Base-by-base conservation (phyloP, 2,113 vertebrate genomes). In the Seriola quinqueradiata region DNA sequence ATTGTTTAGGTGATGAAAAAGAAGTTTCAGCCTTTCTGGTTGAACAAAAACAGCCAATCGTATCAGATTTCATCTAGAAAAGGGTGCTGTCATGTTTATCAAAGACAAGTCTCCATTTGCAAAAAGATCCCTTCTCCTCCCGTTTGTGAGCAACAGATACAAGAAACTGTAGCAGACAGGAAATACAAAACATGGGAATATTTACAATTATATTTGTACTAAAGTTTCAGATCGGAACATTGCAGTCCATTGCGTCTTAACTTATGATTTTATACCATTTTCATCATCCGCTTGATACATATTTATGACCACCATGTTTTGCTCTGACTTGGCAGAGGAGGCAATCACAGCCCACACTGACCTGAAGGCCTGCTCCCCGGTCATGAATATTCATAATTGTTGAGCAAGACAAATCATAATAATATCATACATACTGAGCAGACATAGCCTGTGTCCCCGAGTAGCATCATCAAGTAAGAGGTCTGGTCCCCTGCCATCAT, bases 351-450 rank as follows among this genome's bases (percentile, higher is more conserved):
- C 82, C 79, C 71, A 84, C 80, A 61, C 82, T 89, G 87, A 87
- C 89, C 87, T 52, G 32, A 79, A 88, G 75, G 75, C 82, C 82
- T 58, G 72, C 69, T 68, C 60, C 40, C 32, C 3, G 10, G 17
- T 83, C 70, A 86, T 90, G 81, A 91, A 91, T 90, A 92, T 91
- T 89, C 84, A 86, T 70, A 67, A 64, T 16, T 23, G 32, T 60
- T 70, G 46, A 87, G 57, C 40, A 48, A 63, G 74, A 77, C 60
- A 84, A 70, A 68, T 75, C 36, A 55, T 61, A 77, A 79, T 57
- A 75, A 66, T 81, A 77, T 80, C 63, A 65, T 32, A 67, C 38
- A 71, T 40, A 58, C 59, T 25, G 70, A 70, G 57, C 68, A 84
- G 66, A 52, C n/a, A 14, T 75, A 73, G 82, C 70, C 58, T 32